Evolutionary conservation across 2,888 invertebrate species (phyloP).

Genomic region (Nomada fucata): DNA sequence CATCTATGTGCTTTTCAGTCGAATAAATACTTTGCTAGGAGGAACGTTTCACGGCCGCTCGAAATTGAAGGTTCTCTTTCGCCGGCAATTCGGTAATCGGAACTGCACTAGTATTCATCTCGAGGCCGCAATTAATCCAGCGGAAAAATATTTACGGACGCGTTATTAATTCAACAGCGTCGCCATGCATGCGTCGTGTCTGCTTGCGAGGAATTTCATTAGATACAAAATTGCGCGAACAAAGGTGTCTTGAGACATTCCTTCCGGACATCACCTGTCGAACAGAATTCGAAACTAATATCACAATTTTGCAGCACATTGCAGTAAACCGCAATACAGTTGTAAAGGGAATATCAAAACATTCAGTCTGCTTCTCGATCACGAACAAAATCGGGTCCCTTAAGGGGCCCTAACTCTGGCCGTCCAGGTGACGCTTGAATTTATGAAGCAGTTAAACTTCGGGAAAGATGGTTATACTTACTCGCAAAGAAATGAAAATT

Average conservation of each 20-base stretch:
- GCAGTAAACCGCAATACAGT: neutral
- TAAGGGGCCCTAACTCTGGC: neutral
- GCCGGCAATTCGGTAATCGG: no score
- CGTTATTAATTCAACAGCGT: slow-evolving; percentile 30
- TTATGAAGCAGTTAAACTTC: neutral
- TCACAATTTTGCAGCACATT: no score
- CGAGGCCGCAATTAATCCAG: slow-evolving; percentile 35
- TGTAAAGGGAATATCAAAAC: no score
- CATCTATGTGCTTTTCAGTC: no score
- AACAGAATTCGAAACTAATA: neutral
- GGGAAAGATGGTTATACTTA: no score
- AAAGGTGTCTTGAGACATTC: slow-evolving; percentile 10
- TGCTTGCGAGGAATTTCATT: slow-evolving; percentile 43
- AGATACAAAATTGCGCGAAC: slow-evolving; percentile 36
- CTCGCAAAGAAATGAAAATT: neutral
- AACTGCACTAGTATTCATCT: neutral
- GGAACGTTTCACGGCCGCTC: no score
- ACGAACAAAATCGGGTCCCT: neutral
- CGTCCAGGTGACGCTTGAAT: neutral
- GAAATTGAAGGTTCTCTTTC: no score
- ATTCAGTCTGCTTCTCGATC: no score
- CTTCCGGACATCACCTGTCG: slow-evolving; percentile 22
- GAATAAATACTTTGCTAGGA: no score
- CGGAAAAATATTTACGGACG: slow-evolving; percentile 27
- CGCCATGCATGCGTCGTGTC: neutral